These are phyloP conservation scores for Drosophila orena DNA, from an alignment of 1,140 invertebrate genomes.

Conservation along the genomic window DNA sequence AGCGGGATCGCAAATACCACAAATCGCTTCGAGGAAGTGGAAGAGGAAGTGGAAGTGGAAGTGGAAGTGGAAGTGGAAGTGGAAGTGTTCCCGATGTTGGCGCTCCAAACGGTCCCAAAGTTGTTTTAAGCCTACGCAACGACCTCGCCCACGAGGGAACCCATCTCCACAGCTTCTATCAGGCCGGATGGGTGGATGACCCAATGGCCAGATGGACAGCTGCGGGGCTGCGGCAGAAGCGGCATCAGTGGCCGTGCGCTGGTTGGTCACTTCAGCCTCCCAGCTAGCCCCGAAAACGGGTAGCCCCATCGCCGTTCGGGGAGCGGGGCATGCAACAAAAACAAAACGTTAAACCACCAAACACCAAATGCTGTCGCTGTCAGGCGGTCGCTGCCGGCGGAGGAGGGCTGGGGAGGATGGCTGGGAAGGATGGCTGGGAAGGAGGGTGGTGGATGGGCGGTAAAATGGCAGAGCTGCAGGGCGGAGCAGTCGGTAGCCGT, in stretches of 20 bases:
- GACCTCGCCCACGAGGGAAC: constrained; percentile 21
- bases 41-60: not conserved
- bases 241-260: constrained; percentile 15
- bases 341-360: constrained; percentile 72
- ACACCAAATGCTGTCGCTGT: constrained; percentile 76
- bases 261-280: constrained; percentile 7
- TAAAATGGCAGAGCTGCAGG: constrained; percentile 4
- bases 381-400: constrained; percentile 33
- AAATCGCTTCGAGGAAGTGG: constrained; percentile 15
- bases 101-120: constrained; percentile 21
- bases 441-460: constrained; percentile 11
- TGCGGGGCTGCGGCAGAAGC: not conserved
- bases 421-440: not conserved
- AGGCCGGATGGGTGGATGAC: no score
- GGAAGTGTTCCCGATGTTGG: not conserved
- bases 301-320: not conserved
- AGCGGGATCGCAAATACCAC: constrained; percentile 64
- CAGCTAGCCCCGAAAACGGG: not conserved
- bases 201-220: no score
- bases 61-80: no score
- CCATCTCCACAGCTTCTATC: constrained; percentile 12
- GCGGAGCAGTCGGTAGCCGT: constrained; percentile 12
- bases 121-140: constrained; percentile 72
- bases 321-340: constrained; percentile 50
- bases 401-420: not conserved